Conservation (phyloP, 2,113 vertebrate genomes). For the Apistogramma diplotaenia region DNA sequence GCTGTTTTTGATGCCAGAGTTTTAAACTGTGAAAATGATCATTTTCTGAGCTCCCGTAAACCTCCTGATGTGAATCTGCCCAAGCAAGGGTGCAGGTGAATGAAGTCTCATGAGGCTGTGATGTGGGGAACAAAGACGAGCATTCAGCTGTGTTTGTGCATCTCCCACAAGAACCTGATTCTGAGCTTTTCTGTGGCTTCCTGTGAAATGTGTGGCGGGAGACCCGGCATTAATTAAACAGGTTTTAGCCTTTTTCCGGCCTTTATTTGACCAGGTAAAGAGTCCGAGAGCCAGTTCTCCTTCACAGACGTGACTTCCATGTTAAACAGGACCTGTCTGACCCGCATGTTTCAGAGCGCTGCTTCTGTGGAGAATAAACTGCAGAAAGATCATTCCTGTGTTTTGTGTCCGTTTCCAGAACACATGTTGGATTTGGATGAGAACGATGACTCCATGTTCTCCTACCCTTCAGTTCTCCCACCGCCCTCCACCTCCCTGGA, state of each 20-base stretch:
- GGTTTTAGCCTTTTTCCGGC: too few relatives aligned
- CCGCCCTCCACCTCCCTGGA: conserved; percentile 31
- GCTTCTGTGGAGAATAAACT: background rate
- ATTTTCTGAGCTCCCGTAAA: background rate
- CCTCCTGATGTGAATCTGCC: background rate
- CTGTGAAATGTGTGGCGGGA: background rate
- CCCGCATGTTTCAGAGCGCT: background rate
- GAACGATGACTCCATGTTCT: conserved; percentile 31
- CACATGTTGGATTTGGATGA: conserved; percentile 35
- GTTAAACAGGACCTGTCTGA: too few relatives aligned
- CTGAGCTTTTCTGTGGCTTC: background rate
- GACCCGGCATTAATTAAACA: too few relatives aligned
- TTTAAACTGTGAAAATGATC: too few relatives aligned
- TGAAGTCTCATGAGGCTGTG: background rate
- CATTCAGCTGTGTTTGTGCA: background rate
- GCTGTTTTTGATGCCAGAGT: too few relatives aligned
- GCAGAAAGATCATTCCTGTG: background rate
- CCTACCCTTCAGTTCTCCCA: background rate
- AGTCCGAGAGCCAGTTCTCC: too few relatives aligned
- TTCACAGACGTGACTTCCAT: too few relatives aligned
- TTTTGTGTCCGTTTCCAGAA: background rate
- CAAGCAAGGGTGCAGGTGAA: background rate
- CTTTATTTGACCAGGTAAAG: too few relatives aligned
- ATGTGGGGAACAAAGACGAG: background rate
- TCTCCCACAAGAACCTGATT: background rate